A percentile compares a stretch with the other conserved stretches of the same genome.
These are phyloP conservation scores for Aspidapion aeneum DNA, from an alignment of 2,888 invertebrate genomes.

Conservation along the genomic window DNA sequence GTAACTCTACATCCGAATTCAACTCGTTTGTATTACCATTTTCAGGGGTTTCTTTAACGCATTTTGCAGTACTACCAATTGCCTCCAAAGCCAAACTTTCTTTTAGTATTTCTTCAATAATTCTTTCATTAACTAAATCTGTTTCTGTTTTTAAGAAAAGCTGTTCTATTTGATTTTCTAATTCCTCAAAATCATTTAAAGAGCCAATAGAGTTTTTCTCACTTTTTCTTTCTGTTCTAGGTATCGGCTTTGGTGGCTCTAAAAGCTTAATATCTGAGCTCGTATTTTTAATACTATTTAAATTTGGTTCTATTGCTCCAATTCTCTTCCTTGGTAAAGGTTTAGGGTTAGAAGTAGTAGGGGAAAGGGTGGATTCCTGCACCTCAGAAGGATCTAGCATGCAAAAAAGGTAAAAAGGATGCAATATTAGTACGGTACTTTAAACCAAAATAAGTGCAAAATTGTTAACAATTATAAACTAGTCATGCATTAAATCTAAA, in stretches of 20 bases:
- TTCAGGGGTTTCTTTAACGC: background rate
- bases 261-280: too few species aligned
- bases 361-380: slow-evolving; percentile 30
- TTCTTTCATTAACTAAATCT: slow-evolving; percentile 13
- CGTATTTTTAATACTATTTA: background rate
- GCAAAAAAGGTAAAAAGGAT: slow-evolving; percentile 31
- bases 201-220: background rate
- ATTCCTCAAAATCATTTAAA: background rate
- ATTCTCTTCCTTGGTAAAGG: slow-evolving; percentile 34
- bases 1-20: too few species aligned
- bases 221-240: background rate
- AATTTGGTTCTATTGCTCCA: slow-evolving; percentile 30
- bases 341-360: slow-evolving; percentile 30
- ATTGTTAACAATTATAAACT: background rate
- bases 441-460: background rate
- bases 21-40: background rate
- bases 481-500: background rate
- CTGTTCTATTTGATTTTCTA: too few species aligned
- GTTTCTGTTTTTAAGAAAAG: background rate
- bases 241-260: background rate
- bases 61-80: background rate
- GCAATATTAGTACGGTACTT: slow-evolving; percentile 8
- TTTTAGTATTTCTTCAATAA: slow-evolving; percentile 20
- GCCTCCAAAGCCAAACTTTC: slow-evolving; percentile 8
- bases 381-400: slow-evolving; percentile 38